phyloP scores from a whole-genome alignment of 2,888 invertebrate species.

The Heterodera filipjevi region DNA sequence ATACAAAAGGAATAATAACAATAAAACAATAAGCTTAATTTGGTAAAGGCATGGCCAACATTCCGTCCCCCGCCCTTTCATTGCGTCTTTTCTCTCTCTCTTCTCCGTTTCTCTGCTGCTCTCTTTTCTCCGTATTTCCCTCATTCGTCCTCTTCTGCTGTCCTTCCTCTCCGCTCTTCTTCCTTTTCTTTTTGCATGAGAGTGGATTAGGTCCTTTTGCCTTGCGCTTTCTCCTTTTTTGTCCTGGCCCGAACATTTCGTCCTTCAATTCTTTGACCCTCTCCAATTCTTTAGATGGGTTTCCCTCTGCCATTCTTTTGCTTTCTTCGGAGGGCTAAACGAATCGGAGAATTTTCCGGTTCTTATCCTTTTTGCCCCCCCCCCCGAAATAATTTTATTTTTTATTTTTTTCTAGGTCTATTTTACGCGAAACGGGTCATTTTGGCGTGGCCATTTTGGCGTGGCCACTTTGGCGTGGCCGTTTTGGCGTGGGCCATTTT shows the following conservation, averaged over 20 bases:
- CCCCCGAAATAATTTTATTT: no score
- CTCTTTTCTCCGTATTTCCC: constrained; percentile 7
- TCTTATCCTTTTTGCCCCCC: no score
- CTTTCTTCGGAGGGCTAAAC: constrained; percentile 41
- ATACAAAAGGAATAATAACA: no score
- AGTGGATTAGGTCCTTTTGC: constrained; percentile 61
- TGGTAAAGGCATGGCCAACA: no score
- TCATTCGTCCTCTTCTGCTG: neutral
- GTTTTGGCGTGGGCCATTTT: no score
- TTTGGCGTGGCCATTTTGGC: no score
- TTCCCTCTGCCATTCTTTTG: constrained; percentile 29
- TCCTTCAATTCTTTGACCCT: constrained; percentile 42
- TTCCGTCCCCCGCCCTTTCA: neutral
- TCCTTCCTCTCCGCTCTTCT: neutral
- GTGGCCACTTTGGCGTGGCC: no score
- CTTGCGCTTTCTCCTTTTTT: constrained; percentile 39
- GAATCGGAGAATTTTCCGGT: neutral
- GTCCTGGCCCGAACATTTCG: constrained; percentile 21
- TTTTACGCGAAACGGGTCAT: no score
- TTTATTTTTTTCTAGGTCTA: no score
- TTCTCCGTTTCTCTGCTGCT: neutral
- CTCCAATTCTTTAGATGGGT: constrained; percentile 43
- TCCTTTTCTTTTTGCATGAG: constrained; percentile 60
- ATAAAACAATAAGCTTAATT: no score
- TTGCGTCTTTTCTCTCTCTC: neutral